Evolutionary conservation across 2,113 vertebrate species (phyloP).

Genomic region (Ia io): DNA sequence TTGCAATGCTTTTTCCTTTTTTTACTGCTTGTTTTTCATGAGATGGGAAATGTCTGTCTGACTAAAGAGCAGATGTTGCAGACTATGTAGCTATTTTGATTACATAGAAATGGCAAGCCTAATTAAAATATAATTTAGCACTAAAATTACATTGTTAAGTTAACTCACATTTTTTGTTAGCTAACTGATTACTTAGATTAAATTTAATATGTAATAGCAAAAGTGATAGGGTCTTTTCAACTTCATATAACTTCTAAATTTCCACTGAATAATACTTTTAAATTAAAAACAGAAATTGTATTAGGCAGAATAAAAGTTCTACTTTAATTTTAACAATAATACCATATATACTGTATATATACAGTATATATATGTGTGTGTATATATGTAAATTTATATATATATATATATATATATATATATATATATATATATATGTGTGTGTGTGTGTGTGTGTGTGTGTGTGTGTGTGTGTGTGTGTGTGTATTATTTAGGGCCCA

Average conservation of each 20-base stretch:
- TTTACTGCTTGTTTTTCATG: background rate
- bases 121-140: background rate
- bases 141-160: background rate
- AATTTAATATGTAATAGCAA: background rate
- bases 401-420: too few species aligned
- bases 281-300: background rate
- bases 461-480: too few species aligned
- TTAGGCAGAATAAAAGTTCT: background rate
- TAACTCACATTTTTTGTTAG: background rate
- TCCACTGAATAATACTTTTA: background rate
- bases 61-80: background rate
- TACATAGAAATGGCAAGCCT: background rate
- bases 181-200: background rate
- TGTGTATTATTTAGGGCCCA: too few species aligned
- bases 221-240: background rate
- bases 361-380: background rate
- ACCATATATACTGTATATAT: background rate
- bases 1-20: background rate
- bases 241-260: background rate
- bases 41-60: background rate
- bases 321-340: background rate
- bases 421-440: too few species aligned
- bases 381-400: background rate
- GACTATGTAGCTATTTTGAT: background rate
- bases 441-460: too few species aligned